These are phyloP conservation scores for Panagrolaimus sp. DNA, from an alignment of 1,140 invertebrate species.

Conservation along the genomic window DNA sequence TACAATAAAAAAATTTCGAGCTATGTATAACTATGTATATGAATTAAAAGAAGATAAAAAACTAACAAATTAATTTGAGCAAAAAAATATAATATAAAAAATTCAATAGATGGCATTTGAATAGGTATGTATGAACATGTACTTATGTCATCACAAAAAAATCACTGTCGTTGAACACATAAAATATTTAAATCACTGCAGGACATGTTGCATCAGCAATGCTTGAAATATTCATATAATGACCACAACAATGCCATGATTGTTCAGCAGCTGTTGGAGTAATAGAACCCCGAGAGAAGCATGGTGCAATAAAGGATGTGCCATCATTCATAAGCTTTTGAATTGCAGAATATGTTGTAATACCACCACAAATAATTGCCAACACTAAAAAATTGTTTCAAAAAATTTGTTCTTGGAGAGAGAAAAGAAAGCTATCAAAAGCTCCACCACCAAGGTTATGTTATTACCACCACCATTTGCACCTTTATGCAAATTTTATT, in stretches of 20 bases:
- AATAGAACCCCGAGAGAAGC: background rate
- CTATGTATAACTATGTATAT: background rate
- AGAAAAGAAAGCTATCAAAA: background rate
- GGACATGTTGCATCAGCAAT: background rate
- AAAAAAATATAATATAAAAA: background rate
- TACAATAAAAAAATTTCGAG: background rate
- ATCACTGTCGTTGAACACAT: background rate
- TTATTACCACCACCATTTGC: background rate
- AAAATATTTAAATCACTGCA: background rate
- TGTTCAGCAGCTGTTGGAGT: background rate
- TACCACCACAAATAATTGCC: constrained; percentile 2
- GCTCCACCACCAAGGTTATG: background rate
- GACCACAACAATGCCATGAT: background rate
- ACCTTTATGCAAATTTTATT: background rate
- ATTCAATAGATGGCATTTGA: background rate
- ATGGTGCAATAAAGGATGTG: background rate
- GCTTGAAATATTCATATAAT: background rate
- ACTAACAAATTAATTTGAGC: background rate
- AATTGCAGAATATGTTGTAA: background rate
- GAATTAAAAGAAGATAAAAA: background rate
- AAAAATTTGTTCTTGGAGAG: background rate
- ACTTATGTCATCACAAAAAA: no score
- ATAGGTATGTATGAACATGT: no score
- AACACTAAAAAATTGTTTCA: background rate
- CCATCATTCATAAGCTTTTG: background rate